Conservation (phyloP, 2,888 invertebrate species). For the Xanthorhoe spadicearia region DNA sequence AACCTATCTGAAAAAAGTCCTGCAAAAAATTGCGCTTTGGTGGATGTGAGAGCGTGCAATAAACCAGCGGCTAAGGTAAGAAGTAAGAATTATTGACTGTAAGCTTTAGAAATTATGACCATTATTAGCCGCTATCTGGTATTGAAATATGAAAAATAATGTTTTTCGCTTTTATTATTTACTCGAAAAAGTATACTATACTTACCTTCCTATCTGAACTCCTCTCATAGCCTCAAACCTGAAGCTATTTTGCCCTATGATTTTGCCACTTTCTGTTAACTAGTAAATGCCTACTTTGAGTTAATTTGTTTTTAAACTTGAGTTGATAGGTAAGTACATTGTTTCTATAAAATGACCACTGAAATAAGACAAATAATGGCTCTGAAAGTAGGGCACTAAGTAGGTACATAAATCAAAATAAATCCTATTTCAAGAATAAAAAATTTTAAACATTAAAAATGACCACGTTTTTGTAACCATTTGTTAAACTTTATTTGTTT, state of each 20-base stretch:
- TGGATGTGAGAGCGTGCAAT: slow-evolving; percentile 88
- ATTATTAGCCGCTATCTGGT: not conserved
- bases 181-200: not conserved
- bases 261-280: not conserved
- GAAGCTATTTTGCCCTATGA: not conserved
- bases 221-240: not conserved
- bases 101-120: not conserved
- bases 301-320: too few species aligned
- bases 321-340: too few species aligned
- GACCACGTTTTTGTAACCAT: too few species aligned
- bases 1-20: slow-evolving; percentile 80
- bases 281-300: too few species aligned
- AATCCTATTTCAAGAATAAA: too few species aligned
- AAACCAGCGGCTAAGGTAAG: slow-evolving; percentile 88
- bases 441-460: too few species aligned
- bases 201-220: not conserved
- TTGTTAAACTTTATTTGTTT: too few species aligned
- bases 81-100: slow-evolving; percentile 15
- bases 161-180: not conserved
- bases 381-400: too few species aligned
- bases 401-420: too few species aligned
- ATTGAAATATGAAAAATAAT: not conserved
- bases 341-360: too few species aligned
- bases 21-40: slow-evolving; percentile 77
- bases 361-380: too few species aligned